These are phyloP conservation scores for Anoplophora glabripennis DNA, from an alignment of 1,140 invertebrate genomes.

Conservation along the genomic window DNA sequence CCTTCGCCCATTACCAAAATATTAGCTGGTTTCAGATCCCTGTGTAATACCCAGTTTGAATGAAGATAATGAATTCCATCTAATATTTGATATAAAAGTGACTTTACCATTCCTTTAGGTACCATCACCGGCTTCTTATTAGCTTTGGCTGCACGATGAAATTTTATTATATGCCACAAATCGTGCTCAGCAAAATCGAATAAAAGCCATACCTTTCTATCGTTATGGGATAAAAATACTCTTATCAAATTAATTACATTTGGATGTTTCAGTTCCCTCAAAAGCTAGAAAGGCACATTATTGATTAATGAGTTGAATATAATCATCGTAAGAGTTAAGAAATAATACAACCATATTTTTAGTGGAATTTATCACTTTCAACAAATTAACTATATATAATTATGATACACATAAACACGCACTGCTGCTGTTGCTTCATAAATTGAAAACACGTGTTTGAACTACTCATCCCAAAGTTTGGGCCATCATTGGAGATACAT, in stretches of 20 bases:
- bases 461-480: no score
- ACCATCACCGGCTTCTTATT: slow-evolving; percentile 97
- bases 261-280: slow-evolving; percentile 96
- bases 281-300: slow-evolving; percentile 62
- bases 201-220: slow-evolving; percentile 96
- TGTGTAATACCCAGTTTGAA: slow-evolving; percentile 98
- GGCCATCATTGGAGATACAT: no score
- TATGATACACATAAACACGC: no score
- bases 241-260: slow-evolving; percentile 97
- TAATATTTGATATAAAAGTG: slow-evolving; percentile 95
- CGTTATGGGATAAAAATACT: slow-evolving; percentile 96
- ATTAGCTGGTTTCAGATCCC: slow-evolving; percentile 99
- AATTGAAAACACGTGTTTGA: no score
- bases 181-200: slow-evolving; percentile 99
- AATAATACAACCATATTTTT: no score
- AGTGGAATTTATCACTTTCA: neutral
- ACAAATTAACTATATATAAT: no score
- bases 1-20: slow-evolving; percentile 99
- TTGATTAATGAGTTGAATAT: neutral
- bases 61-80: slow-evolving; percentile 99
- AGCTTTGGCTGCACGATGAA: slow-evolving; percentile 96
- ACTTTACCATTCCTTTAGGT: slow-evolving; percentile 97
- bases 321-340: neutral
- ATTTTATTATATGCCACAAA: slow-evolving; percentile 99
- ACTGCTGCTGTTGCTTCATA: no score